phyloP scores from a whole-genome alignment of 2,888 invertebrate species.

The Altica lythri region DNA sequence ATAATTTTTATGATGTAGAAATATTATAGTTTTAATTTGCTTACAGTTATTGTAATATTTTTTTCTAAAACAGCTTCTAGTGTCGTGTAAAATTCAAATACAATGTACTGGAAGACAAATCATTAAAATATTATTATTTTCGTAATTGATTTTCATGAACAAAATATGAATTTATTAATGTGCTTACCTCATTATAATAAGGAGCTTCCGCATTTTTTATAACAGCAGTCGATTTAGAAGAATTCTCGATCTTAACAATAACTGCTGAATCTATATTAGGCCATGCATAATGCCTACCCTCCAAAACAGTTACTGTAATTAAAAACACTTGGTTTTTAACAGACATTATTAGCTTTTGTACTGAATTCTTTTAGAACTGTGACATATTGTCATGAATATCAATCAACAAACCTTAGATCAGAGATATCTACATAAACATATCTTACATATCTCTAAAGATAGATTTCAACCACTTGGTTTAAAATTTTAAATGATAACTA shows the following conservation, averaged over 20 bases:
- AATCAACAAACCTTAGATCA: too few relatives aligned
- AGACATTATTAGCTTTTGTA: conserved; percentile 29
- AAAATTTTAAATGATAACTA: too few relatives aligned
- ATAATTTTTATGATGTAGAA: neutral
- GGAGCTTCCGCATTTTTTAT: conserved; percentile 66
- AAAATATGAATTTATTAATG: too few relatives aligned
- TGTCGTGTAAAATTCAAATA: conserved; percentile 67
- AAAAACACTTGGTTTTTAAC: conserved; percentile 58
- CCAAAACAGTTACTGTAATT: conserved; percentile 68
- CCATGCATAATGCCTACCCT: conserved; percentile 64
- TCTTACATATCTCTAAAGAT: too few relatives aligned
- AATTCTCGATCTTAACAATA: conserved; percentile 65
- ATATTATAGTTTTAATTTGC: conserved; percentile 13
- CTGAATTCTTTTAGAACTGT: too few relatives aligned
- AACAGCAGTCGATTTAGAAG: conserved; percentile 64
- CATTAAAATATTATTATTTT: neutral
- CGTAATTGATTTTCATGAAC: too few relatives aligned
- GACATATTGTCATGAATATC: too few relatives aligned
- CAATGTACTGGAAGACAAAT: conserved; percentile 64
- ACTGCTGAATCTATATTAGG: conserved; percentile 66
- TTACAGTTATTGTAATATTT: conserved; percentile 65
- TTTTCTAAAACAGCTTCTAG: conserved; percentile 64
- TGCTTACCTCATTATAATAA: conserved; percentile 72
- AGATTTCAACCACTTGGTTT: too few relatives aligned
- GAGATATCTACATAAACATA: too few relatives aligned